Evolutionary conservation across 35 echinoderm and acorn worm species (phyloP), one percentile per base, ranked within the genome.

Genomic region (Heliocidaris erythrogramma): DNA sequence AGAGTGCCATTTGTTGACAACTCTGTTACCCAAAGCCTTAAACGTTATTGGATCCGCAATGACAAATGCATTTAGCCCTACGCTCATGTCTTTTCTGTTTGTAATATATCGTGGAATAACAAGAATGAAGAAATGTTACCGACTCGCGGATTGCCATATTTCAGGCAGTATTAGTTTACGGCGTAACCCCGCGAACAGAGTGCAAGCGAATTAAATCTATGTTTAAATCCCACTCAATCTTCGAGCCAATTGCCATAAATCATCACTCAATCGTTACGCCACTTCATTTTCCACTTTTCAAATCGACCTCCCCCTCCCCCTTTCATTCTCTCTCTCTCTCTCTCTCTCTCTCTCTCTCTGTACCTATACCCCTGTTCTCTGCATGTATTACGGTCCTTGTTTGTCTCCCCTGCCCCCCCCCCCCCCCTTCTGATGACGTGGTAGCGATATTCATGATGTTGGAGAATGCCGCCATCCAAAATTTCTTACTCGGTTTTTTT

Each of bases 121-220:
- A 69, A 18, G 60, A 27, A 69, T 69, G 24, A 69, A 21, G 60
- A 1, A 69, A 52, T 52, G 49, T 52, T 21, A 17, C 24, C 60
- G 17, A 69, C 17, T 69, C 4, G 60, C 24, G 24, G 60, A 69
- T 69, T 69, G 60, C 60, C 60, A 69, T 69, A 24, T 69, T 69
- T 69, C 60, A 21, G 60, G 24, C 60, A 69, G 60, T 69, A 69
- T 69, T 24, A 17, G 16, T 48, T 88, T 88, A 88, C 86, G 60
- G 86, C 86, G 86, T 88, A 88, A 88, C 86, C 86, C 86, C 14
- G n/a, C 86, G 47, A 48, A 2, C 86, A 88, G 30, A 88, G 86
- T 88, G 86, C 86, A 88, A 88, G 30, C 86, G 86, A 32, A 88
- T 88, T 88, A 88, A 88, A 88, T 88, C 86, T 32, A 35, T 11